These are phyloP conservation scores for Drosophila diplacantha DNA, from an alignment of 2,888 invertebrate species.

Conservation along the genomic window DNA sequence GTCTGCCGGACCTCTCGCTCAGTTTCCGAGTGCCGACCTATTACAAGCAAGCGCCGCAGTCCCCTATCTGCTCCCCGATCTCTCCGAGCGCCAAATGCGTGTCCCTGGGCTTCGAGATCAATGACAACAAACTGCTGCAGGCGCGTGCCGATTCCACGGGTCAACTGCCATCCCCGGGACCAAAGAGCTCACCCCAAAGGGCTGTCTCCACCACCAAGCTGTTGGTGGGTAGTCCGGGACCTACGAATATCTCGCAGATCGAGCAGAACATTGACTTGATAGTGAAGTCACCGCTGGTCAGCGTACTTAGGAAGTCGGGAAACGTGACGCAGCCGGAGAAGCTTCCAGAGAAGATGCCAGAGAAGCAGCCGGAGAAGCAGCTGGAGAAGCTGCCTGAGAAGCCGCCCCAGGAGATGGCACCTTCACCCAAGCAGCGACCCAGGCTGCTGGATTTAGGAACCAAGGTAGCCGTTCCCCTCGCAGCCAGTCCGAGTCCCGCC, in stretches of 20 bases:
- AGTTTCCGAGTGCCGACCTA: constrained; percentile 66
- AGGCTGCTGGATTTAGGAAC: constrained; percentile 50
- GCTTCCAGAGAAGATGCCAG: constrained; percentile 9
- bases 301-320: constrained; percentile 72
- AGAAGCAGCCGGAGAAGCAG: constrained; percentile 25
- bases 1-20: constrained; percentile 75
- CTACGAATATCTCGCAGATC: constrained; percentile 68
- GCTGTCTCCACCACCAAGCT: constrained; percentile 40
- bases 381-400: constrained; percentile 37
- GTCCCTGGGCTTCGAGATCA: constrained; percentile 75
- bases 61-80: constrained; percentile 45
- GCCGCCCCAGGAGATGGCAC: constrained; percentile 3
- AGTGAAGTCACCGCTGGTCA: constrained; percentile 76
- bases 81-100: constrained; percentile 58
- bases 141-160: constrained; percentile 53
- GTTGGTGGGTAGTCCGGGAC: constrained; percentile 43
- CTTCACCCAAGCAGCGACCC: constrained; percentile 50
- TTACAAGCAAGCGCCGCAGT: constrained; percentile 52
- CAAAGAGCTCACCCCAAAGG: constrained; percentile 49
- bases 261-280: constrained; percentile 76
- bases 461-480: constrained; percentile 41
- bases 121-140: constrained; percentile 75
- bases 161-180: constrained; percentile 36
- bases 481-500: constrained; percentile 38
- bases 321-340: constrained; percentile 51